Base-by-base conservation (phyloP, 2,797 vertebrate species). In the Karalla daura region DNA sequence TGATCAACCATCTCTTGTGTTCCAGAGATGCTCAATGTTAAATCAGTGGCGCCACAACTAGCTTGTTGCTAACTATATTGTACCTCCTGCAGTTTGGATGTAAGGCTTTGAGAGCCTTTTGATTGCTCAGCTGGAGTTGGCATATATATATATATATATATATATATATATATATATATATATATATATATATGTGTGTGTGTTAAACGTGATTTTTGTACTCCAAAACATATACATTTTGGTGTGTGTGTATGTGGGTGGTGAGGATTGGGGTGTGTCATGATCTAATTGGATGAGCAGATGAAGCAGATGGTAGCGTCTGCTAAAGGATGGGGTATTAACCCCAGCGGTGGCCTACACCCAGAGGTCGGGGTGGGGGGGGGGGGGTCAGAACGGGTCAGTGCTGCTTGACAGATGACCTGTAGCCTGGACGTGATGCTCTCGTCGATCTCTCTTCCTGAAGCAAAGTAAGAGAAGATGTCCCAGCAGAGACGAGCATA, bases 261-360 rank as follows among this genome's bases (percentile, higher is more conserved):
- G n/a, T n/a, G n/a, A n/a, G n/a, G n/a, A n/a, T n/a, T n/a, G n/a
- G n/a, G n/a, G n/a, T n/a, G 12, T 8, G 10, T 13, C 9, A 1
- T 40, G 14, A 46, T 33, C 32, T 41, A 51, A 46, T 51, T 63
- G 53, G 62, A 67, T 58, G 21, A 66, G 9, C 30, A 28, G 70
- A 72, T 50, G 44, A 46, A 23, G 62, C 75, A 61, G 85, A 79
- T 76, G 78, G 71, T 15, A 30, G 5, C 25, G 33, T 60, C 50
- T 37, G 44, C 47, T 49, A 12, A 46, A 68, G 72, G 36, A 32
- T 49, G n/a, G 33, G n/a, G 49, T 60, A 56, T 78, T 76, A 74
- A 80, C 54, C 67, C 18, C 36, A 30, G 23, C 41, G 12, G 7
- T 61, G 24, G 20, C 46, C 39, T 63, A 18, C 14, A 14, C 17